Evolutionary conservation across 2,888 invertebrate species (phyloP).

Genomic region (Tolmerus cingulatus): DNA sequence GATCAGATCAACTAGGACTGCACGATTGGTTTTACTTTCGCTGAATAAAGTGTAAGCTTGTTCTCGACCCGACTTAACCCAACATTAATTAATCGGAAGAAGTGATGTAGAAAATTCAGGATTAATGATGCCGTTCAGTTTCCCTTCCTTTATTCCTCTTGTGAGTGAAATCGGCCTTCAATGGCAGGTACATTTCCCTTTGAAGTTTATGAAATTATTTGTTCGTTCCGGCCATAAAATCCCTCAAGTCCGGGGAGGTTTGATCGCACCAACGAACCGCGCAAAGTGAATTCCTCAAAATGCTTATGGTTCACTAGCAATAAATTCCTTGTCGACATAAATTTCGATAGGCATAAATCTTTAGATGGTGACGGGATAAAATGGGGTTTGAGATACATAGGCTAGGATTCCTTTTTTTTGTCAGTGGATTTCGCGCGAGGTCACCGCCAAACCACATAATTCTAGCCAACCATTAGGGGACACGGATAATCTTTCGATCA

Average conservation of each 20-base stretch:
- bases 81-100: background rate
- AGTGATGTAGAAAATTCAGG: background rate
- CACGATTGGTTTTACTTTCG: background rate
- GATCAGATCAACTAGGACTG: background rate
- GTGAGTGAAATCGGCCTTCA: background rate
- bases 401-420: background rate
- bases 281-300: background rate
- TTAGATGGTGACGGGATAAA: background rate
- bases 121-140: background rate
- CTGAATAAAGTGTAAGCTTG: background rate
- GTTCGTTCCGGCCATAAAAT: background rate
- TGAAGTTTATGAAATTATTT: background rate
- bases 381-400: background rate
- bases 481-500: conserved; percentile 19
- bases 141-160: background rate
- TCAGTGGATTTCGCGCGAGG: background rate
- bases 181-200: background rate
- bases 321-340: background rate
- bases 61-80: background rate
- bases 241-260: background rate
- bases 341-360: background rate
- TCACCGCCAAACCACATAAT: background rate
- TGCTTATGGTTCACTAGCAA: background rate
- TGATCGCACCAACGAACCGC: background rate
- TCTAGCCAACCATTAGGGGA: background rate